Evolutionary conservation across 1,140 invertebrate genomes (phyloP), one percentile per base, ranked within the genome.

Genomic region (Rhizoglyphus robini): DNA sequence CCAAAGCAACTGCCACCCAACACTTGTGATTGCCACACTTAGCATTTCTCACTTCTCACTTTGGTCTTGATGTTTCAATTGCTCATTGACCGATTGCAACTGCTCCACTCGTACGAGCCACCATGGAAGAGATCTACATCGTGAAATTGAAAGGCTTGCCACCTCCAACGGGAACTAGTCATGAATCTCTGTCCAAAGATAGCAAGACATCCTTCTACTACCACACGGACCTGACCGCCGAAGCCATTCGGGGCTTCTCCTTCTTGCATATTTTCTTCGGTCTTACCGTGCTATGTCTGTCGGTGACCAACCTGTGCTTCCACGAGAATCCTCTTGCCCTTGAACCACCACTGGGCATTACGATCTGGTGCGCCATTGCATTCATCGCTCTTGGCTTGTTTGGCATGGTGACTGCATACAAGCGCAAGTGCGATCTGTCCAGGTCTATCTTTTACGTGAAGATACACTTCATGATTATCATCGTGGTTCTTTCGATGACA

Each of bases 101-200:
- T 41, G 18, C 18, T 41, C 18, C 8, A 18, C 36, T 11, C 18
- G 36, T 41, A 8, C 36, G 8, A 41, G 13, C 23, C 1, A 27
- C 3, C 20, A 63, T 63, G 61, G 61, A 63, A 49, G 61, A 63
- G 32, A 63, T 63, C 18, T 63, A 63, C 36, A 63, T 63, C 27
- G 41, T 63, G 5, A 63, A 63, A 31, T 31, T 63, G 32, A 63
- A 63, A 49, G 61, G 61, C 15, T 29, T 63, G 18, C 34, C 61
- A 47, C 41, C 61, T 8, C 41, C 61, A 49, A 13, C 61, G 1
- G 27, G 34, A 1, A 11, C 61, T 31, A 63, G 47, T 63, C 61
- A 63, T 2, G 61, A 49, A 20, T 49, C 38, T 18, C 32, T 63
- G 29, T 31, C 25, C 15, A 60, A 38, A 30, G 61, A 63, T 30